Evolutionary conservation across 2,113 vertebrate genomes (phyloP).

Genomic region (Oryzias melastigma): DNA sequence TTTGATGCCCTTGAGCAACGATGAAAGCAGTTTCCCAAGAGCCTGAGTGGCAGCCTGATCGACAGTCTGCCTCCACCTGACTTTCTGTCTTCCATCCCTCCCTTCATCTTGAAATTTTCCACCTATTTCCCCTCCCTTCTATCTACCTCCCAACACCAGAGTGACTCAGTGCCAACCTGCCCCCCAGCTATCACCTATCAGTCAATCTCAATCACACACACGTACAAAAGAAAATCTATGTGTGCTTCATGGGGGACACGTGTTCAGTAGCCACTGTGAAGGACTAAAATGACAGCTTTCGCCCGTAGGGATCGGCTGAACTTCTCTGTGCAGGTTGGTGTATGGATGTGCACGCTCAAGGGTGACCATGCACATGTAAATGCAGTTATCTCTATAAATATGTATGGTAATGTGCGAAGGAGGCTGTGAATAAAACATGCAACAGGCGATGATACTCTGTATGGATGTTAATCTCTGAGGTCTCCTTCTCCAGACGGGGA

Average conservation of each 20-base stretch:
- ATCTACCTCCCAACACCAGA: constrained; percentile 38
- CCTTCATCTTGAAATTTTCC: constrained; percentile 24
- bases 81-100: constrained; percentile 35
- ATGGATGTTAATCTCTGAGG: constrained; percentile 53
- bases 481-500: constrained; percentile 29
- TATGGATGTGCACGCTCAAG: constrained; percentile 21
- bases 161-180: constrained; percentile 62
- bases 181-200: constrained; percentile 65
- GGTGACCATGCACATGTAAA: constrained; percentile 54
- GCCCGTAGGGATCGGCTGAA: constrained; percentile 57
- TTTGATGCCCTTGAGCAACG: constrained; percentile 47
- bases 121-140: constrained; percentile 36
- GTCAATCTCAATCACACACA: constrained; percentile 50
- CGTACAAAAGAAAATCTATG: constrained; percentile 39
- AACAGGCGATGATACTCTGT: constrained; percentile 46
- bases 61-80: constrained; percentile 36
- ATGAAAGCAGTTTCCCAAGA: constrained; percentile 58
- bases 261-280: constrained; percentile 52
- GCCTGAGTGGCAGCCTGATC: constrained; percentile 51
- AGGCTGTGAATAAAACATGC: constrained; percentile 65
- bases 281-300: constrained; percentile 58
- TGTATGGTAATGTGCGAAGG: constrained; percentile 56
- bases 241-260: constrained; percentile 29
- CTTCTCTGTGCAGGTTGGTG: constrained; percentile 38
- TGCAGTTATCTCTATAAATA: constrained; percentile 64